Evolutionary conservation across 2,797 vertebrate species (phyloP).

Genomic region (Valencia hispanica): DNA sequence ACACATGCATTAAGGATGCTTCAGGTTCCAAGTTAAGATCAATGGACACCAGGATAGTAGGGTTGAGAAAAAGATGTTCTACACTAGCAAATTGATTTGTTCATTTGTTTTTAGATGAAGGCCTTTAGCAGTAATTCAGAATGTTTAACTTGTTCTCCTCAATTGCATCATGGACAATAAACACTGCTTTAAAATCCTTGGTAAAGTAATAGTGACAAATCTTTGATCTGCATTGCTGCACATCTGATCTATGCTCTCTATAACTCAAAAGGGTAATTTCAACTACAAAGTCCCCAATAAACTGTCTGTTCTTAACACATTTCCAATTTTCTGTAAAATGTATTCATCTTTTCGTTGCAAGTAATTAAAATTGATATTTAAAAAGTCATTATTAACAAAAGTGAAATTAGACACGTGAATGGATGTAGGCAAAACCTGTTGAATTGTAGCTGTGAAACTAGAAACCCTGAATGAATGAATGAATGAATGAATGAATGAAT

Average conservation of each 20-base stretch:
- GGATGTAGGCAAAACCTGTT: too few species aligned
- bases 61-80: conserved; percentile 67
- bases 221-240: neutral
- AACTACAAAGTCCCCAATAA: conserved; percentile 1
- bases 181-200: conserved; percentile 12
- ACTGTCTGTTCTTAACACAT: neutral
- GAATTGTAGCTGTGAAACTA: too few species aligned
- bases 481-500: conserved; percentile 27
- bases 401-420: conserved; percentile 37
- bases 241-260: neutral
- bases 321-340: conserved; percentile 9
- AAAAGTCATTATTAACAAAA: conserved; percentile 51
- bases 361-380: conserved; percentile 28
- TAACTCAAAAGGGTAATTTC: neutral
- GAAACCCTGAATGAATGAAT: conserved; percentile 15
- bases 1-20: conserved; percentile 20
- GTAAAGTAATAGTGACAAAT: neutral
- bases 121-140: conserved; percentile 68
- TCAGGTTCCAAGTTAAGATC: conserved; percentile 12
- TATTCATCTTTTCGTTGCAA: conserved; percentile 23
- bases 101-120: conserved; percentile 70
- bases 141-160: conserved; percentile 58
- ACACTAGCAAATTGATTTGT: conserved; percentile 67
- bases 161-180: conserved; percentile 42
- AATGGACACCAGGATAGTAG: conserved; percentile 49